Evolutionary conservation across 2,797 vertebrate species (phyloP).

Genomic region (Diglossa cyanea): DNA sequence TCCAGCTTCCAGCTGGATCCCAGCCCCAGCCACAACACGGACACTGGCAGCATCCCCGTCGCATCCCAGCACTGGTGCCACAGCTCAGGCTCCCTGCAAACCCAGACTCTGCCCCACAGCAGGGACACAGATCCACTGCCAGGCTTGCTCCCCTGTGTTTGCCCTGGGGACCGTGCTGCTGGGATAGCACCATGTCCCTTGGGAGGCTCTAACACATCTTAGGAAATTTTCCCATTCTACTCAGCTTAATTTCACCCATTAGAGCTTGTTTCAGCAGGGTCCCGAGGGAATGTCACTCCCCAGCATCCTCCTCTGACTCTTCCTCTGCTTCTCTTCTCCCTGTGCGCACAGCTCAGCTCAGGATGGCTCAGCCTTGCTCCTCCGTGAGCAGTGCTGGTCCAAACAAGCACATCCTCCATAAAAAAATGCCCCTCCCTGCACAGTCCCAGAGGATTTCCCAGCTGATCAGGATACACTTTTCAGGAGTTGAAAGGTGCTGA

Average conservation of each 20-base stretch:
- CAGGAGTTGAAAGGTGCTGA: neutral
- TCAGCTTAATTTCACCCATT: conserved; percentile 39
- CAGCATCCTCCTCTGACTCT: neutral
- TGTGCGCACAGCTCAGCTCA: fast-evolving
- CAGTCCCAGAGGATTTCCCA: neutral
- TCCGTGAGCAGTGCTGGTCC: neutral
- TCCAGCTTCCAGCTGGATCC: conserved; percentile 53
- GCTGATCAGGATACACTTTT: fast-evolving
- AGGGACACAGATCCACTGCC: neutral
- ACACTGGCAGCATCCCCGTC: neutral
- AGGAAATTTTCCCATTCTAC: neutral
- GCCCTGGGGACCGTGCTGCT: neutral
- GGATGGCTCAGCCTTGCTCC: neutral
- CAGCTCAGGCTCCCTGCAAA: neutral
- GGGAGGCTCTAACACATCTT: neutral
- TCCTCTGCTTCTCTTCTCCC: neutral
- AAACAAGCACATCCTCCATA: neutral
- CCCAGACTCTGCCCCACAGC: fast-evolving
- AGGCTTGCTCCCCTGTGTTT: neutral
- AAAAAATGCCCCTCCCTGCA: neutral
- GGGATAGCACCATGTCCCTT: neutral
- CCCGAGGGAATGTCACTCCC: neutral
- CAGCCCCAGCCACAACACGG: neutral
- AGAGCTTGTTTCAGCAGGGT: conserved; percentile 10
- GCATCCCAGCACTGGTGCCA: neutral